These are phyloP conservation scores for Catocala sponsa DNA, from an alignment of 2,888 invertebrate species.

Conservation along the genomic window DNA sequence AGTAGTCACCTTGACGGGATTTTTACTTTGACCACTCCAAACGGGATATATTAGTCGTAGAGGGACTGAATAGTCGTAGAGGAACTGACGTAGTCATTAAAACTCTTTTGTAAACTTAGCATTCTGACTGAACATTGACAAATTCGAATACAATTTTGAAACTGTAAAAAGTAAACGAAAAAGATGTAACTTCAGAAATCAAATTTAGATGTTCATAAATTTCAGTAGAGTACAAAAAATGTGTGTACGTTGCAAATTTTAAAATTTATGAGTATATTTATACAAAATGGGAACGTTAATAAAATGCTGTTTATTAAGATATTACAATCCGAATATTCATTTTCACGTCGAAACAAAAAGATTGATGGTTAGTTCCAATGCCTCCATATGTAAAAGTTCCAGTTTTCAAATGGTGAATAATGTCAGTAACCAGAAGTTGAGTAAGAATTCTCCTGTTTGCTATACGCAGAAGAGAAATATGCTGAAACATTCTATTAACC, in stretches of 20 bases:
- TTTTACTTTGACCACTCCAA: too few relatives aligned
- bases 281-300: slow-evolving; percentile 28
- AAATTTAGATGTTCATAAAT: too few relatives aligned
- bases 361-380: slow-evolving; percentile 56
- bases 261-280: not conserved
- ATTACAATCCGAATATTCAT: slow-evolving; percentile 5
- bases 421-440: slow-evolving; percentile 74
- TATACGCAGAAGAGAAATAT: slow-evolving; percentile 57
- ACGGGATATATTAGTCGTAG: too few relatives aligned
- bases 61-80: too few relatives aligned
- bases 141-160: not conserved
- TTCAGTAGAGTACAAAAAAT: too few relatives aligned
- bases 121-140: not conserved
- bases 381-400: slow-evolving; percentile 43
- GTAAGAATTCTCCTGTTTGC: slow-evolving; percentile 61
- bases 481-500: slow-evolving; percentile 77
- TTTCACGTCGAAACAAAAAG: slow-evolving; percentile 51
- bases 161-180: not conserved
- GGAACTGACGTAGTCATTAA: not conserved
- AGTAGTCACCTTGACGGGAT: too few relatives aligned
- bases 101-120: not conserved
- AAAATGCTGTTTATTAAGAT: slow-evolving; percentile 7
- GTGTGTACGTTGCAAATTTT: not conserved
- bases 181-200: too few relatives aligned
- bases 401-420: too few relatives aligned